A percentile compares a stretch with the other conserved stretches of the same genome.
Conservation (phyloP, 2,797 vertebrate genomes). For the Heterohyrax brucei region DNA sequence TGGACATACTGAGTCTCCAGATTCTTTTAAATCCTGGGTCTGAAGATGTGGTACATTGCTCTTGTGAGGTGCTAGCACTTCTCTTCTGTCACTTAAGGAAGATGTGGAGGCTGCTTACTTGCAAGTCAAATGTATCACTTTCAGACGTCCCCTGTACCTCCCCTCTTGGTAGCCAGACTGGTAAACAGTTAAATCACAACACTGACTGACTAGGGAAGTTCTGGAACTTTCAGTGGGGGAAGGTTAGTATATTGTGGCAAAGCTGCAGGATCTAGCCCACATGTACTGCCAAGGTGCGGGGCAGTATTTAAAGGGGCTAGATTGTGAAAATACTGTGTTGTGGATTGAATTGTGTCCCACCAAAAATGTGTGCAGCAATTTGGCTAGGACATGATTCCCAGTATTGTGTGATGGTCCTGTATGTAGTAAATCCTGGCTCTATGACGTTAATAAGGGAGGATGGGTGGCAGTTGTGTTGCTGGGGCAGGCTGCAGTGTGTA, state of each 20-base stretch:
- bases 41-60: not conserved
- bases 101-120: not conserved
- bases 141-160: not conserved
- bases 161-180: constrained; percentile 50
- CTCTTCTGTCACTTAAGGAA: not conserved
- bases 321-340: not conserved
- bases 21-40: not conserved
- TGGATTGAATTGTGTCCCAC: no score
- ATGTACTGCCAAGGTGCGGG: not conserved
- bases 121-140: not conserved
- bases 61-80: not conserved
- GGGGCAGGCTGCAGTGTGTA: no score
- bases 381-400: no score
- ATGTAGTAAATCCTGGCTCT: no score
- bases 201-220: not conserved
- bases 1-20: not conserved
- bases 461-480: no score
- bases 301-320: not conserved
- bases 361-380: no score
- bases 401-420: no score
- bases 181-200: constrained; percentile 33
- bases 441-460: no score
- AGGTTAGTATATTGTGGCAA: not conserved
- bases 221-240: not conserved
- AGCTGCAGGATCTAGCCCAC: not conserved